phyloP scores from a whole-genome alignment of 2,888 invertebrate species.

The Cantharis rustica region DNA sequence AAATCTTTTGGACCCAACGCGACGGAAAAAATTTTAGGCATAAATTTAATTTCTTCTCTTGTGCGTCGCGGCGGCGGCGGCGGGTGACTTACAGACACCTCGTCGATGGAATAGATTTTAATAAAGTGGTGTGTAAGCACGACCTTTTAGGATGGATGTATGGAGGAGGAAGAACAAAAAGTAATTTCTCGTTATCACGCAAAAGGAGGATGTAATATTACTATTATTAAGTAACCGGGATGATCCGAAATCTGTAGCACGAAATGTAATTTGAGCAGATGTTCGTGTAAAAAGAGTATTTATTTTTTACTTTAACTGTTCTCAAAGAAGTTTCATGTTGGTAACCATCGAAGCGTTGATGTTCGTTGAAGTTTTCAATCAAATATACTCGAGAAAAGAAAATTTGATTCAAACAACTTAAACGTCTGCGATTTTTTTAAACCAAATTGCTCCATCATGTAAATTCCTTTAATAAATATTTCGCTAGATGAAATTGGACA shows the following conservation, averaged over 20 bases:
- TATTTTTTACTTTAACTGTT: conserved; percentile 28
- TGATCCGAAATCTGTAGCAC: conserved; percentile 4
- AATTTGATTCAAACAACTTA: conserved; percentile 20
- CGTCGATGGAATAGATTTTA: background rate
- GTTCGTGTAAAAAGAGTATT: conserved; percentile 21
- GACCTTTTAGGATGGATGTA: background rate
- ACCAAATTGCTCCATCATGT: background rate
- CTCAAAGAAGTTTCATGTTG: conserved; percentile 24
- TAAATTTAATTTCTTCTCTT: background rate
- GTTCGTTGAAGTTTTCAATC: conserved; percentile 30
- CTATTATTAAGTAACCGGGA: conserved; percentile 1
- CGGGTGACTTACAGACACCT: background rate
- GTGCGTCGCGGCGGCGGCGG: background rate
- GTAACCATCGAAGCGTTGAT: conserved; percentile 23
- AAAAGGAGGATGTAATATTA: background rate
- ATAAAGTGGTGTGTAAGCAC: background rate
- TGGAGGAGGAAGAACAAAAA: background rate
- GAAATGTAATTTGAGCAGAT: conserved; percentile 28
- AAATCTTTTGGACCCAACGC: background rate
- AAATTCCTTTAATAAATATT: background rate
- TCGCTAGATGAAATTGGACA: background rate
- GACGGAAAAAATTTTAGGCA: background rate
- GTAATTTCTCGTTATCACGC: conserved; percentile 1
- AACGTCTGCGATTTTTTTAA: background rate
- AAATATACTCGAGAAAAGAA: conserved; percentile 18